phyloP scores from a whole-genome alignment of 2,113 vertebrate species.

The Eupsittula cactorum region DNA sequence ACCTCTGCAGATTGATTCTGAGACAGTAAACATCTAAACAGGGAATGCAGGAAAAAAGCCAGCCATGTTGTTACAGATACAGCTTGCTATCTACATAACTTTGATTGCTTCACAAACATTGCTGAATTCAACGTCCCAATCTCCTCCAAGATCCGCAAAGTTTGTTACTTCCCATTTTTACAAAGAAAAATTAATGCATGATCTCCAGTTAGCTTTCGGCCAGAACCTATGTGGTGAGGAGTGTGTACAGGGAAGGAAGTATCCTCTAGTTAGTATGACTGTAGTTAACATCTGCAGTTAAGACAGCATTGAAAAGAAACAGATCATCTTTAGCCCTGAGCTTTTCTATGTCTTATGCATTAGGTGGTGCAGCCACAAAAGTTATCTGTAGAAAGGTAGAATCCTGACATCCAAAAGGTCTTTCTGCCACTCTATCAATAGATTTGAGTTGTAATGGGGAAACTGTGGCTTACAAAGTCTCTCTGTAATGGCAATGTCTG shows the following conservation, averaged over 20 bases:
- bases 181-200: not conserved
- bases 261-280: not conserved
- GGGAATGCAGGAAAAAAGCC: not conserved
- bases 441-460: not conserved
- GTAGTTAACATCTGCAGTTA: not conserved
- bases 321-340: not conserved
- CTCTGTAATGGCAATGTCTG: not conserved
- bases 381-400: not conserved
- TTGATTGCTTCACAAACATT: not conserved
- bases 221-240: not conserved
- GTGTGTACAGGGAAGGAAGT: fast-evolving
- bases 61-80: fast-evolving
- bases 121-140: not conserved
- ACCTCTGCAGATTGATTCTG: not conserved
- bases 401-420: not conserved
- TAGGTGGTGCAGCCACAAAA: not conserved
- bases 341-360: not conserved
- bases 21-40: not conserved
- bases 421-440: not conserved
- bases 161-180: not conserved
- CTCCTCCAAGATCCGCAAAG: not conserved
- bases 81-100: not conserved
- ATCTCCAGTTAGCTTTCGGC: not conserved
- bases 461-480: not conserved
- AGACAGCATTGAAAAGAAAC: not conserved